Evolutionary conservation across 30 jellyfish, hydroid and myxozoan genomes (phyloP), one percentile per base, ranked within the genome.

Genomic region (Catostylus mosaicus): DNA sequence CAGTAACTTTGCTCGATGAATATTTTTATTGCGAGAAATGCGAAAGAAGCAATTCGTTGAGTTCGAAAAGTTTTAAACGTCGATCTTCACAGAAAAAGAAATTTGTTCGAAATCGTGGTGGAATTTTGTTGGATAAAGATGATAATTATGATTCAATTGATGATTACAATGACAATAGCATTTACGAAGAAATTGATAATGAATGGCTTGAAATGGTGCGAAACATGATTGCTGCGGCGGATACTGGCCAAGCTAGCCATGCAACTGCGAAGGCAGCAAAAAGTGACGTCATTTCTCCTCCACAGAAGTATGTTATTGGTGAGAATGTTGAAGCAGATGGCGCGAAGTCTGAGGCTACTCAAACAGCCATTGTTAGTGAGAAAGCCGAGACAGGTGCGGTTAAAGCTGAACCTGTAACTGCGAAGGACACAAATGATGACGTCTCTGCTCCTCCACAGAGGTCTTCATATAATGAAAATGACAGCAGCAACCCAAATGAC

Each of bases 181-280:
- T 74, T 23, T 76, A 76, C 35, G 78, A 47, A 19, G 88, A 76
- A 38, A 76, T 76, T 59, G 88, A 76, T 38, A 34, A 38, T 27
- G 68, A 60, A 4, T 76, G 88, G 88, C 78, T 76, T 1, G 78
- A 76, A 32, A 62, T 0, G 63, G 88, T 76, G 30, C 61, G 88
- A 35, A 56, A 40, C 16, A 31, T 76, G 88, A 76, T 54, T 4
- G 8, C 71, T 59, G 38, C 71, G 20, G 20, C 71, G 5, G 71
- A 59, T 9, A 6, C 37, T 3, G 38, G 6, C 1, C 9, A 4
- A 59, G 18, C 36, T 59, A 12, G 19, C 11, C n/a, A 35, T n/a
- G 71, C 20, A 26, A 52, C 30, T 7, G 30, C 30, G 23, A 52
- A 33, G 78, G 78, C 29, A 56, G 19, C 78, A 8, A 64, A 22